These are phyloP conservation scores for Hemichromis elongatus DNA, from an alignment of 2,113 vertebrate species.

Conservation along the genomic window DNA sequence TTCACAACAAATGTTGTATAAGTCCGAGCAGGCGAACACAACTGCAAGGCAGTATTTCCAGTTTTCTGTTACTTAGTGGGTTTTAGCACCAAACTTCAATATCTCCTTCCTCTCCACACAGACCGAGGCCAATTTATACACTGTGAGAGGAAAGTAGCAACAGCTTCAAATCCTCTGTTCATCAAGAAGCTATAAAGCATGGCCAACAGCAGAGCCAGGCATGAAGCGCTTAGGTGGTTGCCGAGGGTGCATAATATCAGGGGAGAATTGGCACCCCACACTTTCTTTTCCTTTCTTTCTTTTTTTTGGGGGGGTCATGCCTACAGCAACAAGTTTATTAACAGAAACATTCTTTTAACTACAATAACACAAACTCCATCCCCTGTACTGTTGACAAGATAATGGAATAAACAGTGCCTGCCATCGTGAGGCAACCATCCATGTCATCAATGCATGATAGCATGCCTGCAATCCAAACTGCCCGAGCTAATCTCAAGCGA, in stretches of 20 bases:
- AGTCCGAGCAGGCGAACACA: not conserved
- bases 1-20: not conserved
- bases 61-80: not conserved
- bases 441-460: not conserved
- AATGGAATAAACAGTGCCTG: not conserved
- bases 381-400: not conserved
- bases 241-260: not conserved
- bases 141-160: slow-evolving; percentile 2
- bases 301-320: not conserved
- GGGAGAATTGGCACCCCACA: not conserved
- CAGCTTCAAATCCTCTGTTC: not conserved
- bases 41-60: not conserved
- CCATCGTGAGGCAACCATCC: not conserved
- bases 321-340: not conserved
- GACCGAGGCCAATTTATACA: not conserved
- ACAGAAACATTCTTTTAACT: not conserved
- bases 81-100: not conserved
- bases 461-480: not conserved
- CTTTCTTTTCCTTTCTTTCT: not conserved
- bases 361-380: not conserved
- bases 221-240: not conserved
- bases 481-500: not conserved
- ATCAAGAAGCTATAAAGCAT: not conserved
- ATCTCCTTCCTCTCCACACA: not conserved
- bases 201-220: slow-evolving; percentile 16